A percentile compares a stretch with the other conserved stretches of the same genome.
Evolutionary conservation across 2,113 vertebrate species (phyloP).

Genomic region (Calidris pygmaea): DNA sequence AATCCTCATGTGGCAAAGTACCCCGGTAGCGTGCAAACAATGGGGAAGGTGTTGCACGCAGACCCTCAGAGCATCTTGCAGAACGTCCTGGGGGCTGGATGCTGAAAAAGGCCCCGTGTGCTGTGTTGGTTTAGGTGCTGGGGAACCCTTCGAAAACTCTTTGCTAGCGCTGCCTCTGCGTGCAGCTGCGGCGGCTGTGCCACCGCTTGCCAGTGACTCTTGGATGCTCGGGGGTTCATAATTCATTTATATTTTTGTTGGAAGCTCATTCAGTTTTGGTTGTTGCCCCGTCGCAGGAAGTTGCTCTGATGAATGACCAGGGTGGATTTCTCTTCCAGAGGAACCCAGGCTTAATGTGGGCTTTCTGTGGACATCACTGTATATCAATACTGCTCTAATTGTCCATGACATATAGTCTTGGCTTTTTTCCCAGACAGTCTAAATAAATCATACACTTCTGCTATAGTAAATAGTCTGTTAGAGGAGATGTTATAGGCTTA

Average conservation of each 20-base stretch:
- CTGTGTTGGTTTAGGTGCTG: not conserved
- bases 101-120: not conserved
- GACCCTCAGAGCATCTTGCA: not conserved
- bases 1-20: accelerated
- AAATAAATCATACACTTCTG: conserved; percentile 67
- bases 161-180: not conserved
- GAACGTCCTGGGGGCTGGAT: not conserved
- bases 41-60: accelerated
- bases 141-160: not conserved
- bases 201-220: not conserved
- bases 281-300: conserved; percentile 26
- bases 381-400: conserved; percentile 65
- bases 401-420: conserved; percentile 73
- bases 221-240: not conserved
- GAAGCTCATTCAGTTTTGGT: conserved; percentile 10
- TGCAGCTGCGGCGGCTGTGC: conserved; percentile 14
- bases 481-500: conserved; percentile 43
- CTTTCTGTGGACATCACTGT: conserved; percentile 44
- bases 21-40: accelerated
- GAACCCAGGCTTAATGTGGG: conserved; percentile 48
- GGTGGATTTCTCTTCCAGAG: conserved; percentile 59
- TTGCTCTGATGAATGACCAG: conserved; percentile 59
- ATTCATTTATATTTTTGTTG: conserved; percentile 48
- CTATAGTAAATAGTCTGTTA: conserved; percentile 58
- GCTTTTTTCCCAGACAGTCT: conserved; percentile 66